Evolutionary conservation across 2,113 vertebrate genomes (phyloP).

Genomic region (Solea senegalensis): DNA sequence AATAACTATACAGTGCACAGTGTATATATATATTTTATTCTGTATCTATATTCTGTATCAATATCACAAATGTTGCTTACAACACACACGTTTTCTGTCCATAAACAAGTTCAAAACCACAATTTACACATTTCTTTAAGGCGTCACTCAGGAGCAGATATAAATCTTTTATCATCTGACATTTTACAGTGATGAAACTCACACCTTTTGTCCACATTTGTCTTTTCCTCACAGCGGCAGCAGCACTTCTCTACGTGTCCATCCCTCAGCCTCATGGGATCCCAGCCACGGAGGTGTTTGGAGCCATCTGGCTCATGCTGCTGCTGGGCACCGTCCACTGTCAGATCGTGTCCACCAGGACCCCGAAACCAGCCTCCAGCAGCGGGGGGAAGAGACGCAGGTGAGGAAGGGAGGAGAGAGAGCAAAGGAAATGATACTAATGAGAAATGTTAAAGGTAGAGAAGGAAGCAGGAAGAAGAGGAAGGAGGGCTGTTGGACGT

Average conservation of each 20-base stretch:
- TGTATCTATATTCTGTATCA: no score
- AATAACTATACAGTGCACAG: no score
- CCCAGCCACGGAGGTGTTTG: constrained; percentile 93
- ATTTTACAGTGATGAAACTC: no score
- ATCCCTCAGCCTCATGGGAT: constrained; percentile 88
- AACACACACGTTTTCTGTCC: no score
- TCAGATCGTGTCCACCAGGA: constrained; percentile 98
- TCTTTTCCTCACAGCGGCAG: constrained; percentile 80
- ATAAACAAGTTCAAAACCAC: no score
- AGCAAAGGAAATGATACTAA: neutral
- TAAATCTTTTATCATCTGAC: no score
- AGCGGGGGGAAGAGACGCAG: constrained; percentile 92
- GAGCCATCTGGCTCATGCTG: constrained; percentile 94
- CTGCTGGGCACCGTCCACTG: constrained; percentile 97
- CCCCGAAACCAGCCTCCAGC: constrained; percentile 88
- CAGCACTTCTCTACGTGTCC: constrained; percentile 87
- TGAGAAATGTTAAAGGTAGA: neutral
- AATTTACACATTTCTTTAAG: no score
- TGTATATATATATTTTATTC: no score
- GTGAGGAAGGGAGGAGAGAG: constrained; percentile 61
- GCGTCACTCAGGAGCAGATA: no score
- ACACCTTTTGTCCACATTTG: neutral
- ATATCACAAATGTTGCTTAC: no score
- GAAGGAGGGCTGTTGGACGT: neutral
- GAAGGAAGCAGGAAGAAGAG: neutral